Percentiles rank a stretch among this genome's conserved stretches.
Conservation (phyloP, 2,797 vertebrate genomes). For the Bucorvus abyssinicus region DNA sequence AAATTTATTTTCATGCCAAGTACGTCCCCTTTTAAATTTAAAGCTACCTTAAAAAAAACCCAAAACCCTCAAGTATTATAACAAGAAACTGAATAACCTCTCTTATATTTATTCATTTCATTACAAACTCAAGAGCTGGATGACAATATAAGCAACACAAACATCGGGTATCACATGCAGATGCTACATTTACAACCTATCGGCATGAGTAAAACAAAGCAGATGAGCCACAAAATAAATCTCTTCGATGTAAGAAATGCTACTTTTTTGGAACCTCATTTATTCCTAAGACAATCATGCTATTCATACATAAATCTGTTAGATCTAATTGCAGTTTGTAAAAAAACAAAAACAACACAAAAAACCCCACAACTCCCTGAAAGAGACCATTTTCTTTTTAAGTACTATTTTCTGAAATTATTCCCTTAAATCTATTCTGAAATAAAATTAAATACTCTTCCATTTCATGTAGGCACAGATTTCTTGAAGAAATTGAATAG, state of each 20-base stretch:
- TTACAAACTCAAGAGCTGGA: constrained; percentile 19
- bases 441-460: not conserved
- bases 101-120: not conserved
- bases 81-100: not conserved
- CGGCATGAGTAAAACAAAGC: not conserved
- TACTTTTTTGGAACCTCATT: constrained; percentile 3
- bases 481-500: not conserved
- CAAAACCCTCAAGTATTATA: not conserved
- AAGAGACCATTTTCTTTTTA: not conserved
- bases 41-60: not conserved
- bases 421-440: not conserved
- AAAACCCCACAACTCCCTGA: not conserved
- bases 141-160: not conserved
- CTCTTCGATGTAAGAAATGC: not conserved
- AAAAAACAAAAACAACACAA: not conserved
- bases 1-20: not conserved
- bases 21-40: not conserved
- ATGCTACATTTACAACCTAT: constrained; percentile 33
- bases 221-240: constrained; percentile 32
- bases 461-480: not conserved
- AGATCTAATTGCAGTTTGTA: not conserved
- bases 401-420: not conserved
- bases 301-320: not conserved
- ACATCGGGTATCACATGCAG: constrained; percentile 5
- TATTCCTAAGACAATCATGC: not conserved